Evolutionary conservation across 2,797 vertebrate genomes (phyloP).

Genomic region (Gallinago nigripennis): DNA sequence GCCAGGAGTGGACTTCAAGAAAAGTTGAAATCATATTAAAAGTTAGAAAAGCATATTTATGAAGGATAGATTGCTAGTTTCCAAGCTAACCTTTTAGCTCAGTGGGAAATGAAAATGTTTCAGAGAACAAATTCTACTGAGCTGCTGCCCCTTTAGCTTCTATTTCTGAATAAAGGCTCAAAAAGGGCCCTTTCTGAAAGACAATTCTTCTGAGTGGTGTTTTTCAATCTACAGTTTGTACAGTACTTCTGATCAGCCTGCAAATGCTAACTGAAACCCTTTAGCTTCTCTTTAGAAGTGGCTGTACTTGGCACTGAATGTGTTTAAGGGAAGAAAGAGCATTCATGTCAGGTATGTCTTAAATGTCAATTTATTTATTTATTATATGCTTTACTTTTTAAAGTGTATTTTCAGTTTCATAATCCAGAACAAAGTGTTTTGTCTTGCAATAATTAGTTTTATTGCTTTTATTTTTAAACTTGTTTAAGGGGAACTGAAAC

Average conservation of each 20-base stretch:
- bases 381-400: neutral
- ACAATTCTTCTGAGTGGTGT: neutral
- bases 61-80: neutral
- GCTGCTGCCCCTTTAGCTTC: neutral
- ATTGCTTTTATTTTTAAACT: neutral
- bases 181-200: neutral
- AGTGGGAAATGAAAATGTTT: conserved; percentile 7
- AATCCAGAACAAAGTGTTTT: neutral
- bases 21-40: neutral
- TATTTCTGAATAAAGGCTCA: neutral
- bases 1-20: neutral
- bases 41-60: neutral
- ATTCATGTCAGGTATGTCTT: neutral
- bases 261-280: neutral
- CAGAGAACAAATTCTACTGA: neutral
- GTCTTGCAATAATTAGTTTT: neutral
- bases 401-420: neutral
- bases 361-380: neutral
- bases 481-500: neutral
- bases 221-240: neutral
- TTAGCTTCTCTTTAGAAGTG: neutral
- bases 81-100: neutral
- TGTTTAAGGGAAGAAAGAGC: neutral
- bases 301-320: neutral
- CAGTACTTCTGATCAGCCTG: neutral